These are phyloP conservation scores for Procambarus clarkii DNA, from an alignment of 1,140 invertebrate species.

Conservation along the genomic window DNA sequence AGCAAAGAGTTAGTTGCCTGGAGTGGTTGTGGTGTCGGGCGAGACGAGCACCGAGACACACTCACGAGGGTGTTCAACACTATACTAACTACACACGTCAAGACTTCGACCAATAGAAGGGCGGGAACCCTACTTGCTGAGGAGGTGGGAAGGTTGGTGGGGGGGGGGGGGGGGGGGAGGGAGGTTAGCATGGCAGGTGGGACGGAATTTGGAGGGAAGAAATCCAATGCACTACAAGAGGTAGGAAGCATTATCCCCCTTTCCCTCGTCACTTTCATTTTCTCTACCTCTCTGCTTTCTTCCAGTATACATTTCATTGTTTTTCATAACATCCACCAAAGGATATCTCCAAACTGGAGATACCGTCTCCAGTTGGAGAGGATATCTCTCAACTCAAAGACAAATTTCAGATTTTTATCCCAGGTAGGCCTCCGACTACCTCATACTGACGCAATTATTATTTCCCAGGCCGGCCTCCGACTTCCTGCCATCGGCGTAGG, in stretches of 20 bases:
- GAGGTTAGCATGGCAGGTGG: neutral
- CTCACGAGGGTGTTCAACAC: neutral
- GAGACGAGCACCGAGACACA: neutral
- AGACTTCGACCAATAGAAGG: slow-evolving; percentile 21
- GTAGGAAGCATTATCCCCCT: neutral
- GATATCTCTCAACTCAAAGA: no score
- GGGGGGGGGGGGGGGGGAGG: no score
- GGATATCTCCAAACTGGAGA: no score
- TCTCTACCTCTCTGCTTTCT: no score
- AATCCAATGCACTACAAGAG: neutral
- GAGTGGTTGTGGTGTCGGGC: neutral
- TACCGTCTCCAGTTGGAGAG: no score
- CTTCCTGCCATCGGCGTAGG: no score
- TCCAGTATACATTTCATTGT: neutral
- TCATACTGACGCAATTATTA: neutral
- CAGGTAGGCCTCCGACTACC: neutral
- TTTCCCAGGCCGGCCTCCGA: neutral
- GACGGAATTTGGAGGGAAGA: neutral
- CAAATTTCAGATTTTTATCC: no score
- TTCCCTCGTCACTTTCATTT: neutral
- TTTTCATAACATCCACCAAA: slow-evolving; percentile 5
- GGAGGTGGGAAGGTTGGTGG: neutral
- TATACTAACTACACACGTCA: slow-evolving; percentile 3
- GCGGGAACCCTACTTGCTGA: no score
- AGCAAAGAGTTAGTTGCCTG: neutral